Evolutionary conservation across 2,113 vertebrate species (phyloP).

Genomic region (Semnornis frantzii): DNA sequence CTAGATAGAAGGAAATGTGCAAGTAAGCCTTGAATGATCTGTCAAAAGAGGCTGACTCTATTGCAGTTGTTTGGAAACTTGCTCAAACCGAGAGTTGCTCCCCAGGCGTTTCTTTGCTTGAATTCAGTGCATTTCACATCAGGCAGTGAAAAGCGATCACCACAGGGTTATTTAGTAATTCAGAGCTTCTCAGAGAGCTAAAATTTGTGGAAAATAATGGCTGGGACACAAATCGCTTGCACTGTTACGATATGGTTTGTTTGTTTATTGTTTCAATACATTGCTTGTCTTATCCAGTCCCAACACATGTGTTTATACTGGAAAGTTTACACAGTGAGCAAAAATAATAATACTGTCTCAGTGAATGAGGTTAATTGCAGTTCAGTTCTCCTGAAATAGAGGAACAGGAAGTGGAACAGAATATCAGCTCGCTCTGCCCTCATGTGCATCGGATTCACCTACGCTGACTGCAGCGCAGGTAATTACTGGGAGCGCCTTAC

Average conservation of each 20-base stretch:
- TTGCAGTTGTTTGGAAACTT: background rate
- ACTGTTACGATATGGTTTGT: background rate
- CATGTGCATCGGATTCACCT: background rate
- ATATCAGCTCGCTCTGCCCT: background rate
- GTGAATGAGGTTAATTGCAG: conserved; percentile 52
- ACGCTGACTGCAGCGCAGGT: background rate
- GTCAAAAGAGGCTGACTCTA: conserved; percentile 9
- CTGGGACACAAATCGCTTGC: background rate
- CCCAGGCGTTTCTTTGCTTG: background rate
- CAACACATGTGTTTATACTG: conserved; percentile 31
- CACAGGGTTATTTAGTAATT: background rate
- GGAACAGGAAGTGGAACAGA: background rate
- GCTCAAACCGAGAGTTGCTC: background rate
- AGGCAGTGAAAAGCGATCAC: background rate
- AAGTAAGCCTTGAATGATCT: background rate
- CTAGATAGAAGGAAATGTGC: background rate
- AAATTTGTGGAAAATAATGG: background rate
- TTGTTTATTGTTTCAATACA: conserved; percentile 14
- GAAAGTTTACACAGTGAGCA: conserved; percentile 2
- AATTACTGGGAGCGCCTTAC: background rate
- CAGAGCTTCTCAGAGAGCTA: background rate
- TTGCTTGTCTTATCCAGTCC: background rate
- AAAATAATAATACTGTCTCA: conserved; percentile 25
- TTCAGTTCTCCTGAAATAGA: background rate
- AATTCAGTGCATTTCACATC: background rate